phyloP scores from a whole-genome alignment of 2,888 invertebrate genomes.

The Hydraecia micacea region DNA sequence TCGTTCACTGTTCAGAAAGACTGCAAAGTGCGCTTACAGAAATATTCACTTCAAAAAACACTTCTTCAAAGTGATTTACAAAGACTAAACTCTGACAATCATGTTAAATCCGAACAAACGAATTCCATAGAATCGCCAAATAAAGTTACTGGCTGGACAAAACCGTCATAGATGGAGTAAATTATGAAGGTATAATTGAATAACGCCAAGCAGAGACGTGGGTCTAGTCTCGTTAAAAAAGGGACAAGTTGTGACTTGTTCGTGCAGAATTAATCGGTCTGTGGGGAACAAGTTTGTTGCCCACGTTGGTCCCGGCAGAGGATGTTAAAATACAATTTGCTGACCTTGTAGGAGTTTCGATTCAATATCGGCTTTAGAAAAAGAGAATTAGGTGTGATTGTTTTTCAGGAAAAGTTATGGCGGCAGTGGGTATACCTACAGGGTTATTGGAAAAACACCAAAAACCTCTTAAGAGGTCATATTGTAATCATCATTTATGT shows the following conservation, averaged over 20 bases:
- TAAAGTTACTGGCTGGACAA: not conserved
- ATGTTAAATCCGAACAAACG: too few relatives aligned
- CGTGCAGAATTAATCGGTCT: conserved; percentile 46
- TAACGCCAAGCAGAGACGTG: conserved; percentile 27
- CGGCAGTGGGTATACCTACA: not conserved
- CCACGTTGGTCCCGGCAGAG: conserved; percentile 16
- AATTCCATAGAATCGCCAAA: not conserved
- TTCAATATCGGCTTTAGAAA: conserved; percentile 17
- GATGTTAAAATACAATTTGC: conserved; percentile 46
- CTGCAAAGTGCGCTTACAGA: not conserved
- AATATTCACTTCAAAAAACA: not conserved
- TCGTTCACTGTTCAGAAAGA: not conserved
- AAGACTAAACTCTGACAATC: too few relatives aligned
- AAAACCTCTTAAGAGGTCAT: too few relatives aligned
- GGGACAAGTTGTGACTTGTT: conserved; percentile 53
- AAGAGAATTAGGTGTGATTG: not conserved
- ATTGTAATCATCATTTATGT: too few relatives aligned
- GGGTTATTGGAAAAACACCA: too few relatives aligned
- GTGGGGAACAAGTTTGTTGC: conserved; percentile 17
- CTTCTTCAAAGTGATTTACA: not conserved
- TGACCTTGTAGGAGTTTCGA: not conserved
- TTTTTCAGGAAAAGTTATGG: too few relatives aligned
- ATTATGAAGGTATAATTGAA: conserved; percentile 52
- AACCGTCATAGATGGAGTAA: conserved; percentile 13
- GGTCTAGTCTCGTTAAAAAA: conserved; percentile 48